Conservation (phyloP, 64 coral and sea anemone species). For the Pachyseris speciosa region DNA sequence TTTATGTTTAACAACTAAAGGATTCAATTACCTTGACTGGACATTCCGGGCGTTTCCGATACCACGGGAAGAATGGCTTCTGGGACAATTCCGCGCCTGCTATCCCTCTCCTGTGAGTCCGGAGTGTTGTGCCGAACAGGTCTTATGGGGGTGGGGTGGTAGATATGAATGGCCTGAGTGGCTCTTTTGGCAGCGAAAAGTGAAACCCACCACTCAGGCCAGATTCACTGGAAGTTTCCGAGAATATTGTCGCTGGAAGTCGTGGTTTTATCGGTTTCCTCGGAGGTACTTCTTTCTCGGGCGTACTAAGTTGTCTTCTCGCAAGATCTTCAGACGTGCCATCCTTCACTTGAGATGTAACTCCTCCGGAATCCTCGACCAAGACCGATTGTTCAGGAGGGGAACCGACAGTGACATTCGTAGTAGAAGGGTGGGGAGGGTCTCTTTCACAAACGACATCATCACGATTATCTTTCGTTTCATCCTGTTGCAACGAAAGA, state of each 20-base stretch:
- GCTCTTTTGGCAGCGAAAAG: slow-evolving; percentile 84
- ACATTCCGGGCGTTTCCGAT: slow-evolving; percentile 74
- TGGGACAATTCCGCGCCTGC: neutral
- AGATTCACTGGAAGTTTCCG: slow-evolving; percentile 80
- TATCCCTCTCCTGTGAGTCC: slow-evolving; percentile 39
- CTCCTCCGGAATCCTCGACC: neutral
- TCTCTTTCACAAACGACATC: neutral
- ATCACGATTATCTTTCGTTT: neutral
- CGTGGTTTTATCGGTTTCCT: neutral
- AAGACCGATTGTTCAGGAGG: neutral
- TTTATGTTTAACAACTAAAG: neutral
- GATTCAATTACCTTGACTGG: slow-evolving; percentile 61
- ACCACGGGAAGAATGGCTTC: slow-evolving; percentile 36
- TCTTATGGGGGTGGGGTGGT: slow-evolving; percentile 77
- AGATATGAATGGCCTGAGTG: slow-evolving; percentile 69
- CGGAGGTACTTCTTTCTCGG: neutral
- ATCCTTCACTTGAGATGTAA: neutral
- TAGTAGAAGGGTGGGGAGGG: neutral
- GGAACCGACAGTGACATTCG: neutral
- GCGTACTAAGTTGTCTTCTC: neutral
- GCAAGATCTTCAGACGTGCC: neutral
- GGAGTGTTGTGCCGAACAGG: slow-evolving; percentile 13
- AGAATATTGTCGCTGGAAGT: neutral
- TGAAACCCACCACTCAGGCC: slow-evolving; percentile 50
- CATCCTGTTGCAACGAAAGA: neutral